Conservation (phyloP, 2,888 invertebrate species). For the Drosophila prolongata region DNA sequence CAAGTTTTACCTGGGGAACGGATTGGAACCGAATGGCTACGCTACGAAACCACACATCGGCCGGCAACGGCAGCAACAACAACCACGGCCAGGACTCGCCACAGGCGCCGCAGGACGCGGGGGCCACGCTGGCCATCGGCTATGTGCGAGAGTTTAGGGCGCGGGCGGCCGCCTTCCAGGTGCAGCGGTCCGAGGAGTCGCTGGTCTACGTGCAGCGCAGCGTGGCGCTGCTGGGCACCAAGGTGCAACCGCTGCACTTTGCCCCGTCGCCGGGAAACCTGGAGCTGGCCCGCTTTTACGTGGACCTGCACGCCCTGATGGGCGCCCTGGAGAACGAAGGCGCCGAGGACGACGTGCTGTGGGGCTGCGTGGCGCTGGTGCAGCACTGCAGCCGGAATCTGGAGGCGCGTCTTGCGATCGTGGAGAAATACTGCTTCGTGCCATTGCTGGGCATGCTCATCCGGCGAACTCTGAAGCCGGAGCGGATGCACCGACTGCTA, state of each 20-base stretch:
- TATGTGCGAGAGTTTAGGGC: constrained; percentile 81
- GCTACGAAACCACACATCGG: constrained; percentile 32
- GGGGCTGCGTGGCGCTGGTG: constrained; percentile 79
- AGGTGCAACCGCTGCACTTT: constrained; percentile 72
- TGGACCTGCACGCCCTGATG: constrained; percentile 82
- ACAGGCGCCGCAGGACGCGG: constrained; percentile 48
- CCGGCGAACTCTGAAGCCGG: constrained; percentile 69
- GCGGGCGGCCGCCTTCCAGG: constrained; percentile 72
- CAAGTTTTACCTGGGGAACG: background rate
- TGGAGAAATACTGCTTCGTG: constrained; percentile 82
- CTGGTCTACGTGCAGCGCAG: constrained; percentile 80
- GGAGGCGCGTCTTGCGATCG: constrained; percentile 75
- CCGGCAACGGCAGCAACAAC: constrained; percentile 23
- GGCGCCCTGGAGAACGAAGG: constrained; percentile 70
- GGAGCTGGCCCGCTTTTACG: constrained; percentile 81
- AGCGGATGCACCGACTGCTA: constrained; percentile 76
- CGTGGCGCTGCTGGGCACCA: constrained; percentile 76
- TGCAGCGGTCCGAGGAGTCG: constrained; percentile 74
- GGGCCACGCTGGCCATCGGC: constrained; percentile 64
- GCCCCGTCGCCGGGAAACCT: constrained; percentile 67
- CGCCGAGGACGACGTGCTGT: constrained; percentile 76
- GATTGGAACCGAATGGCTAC: constrained; percentile 25
- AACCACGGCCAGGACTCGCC: constrained; percentile 45
- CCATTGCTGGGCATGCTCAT: constrained; percentile 79
- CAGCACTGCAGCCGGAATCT: constrained; percentile 82